A percentile compares a stretch with the other conserved stretches of the same genome.
These are phyloP conservation scores for Epirrhoe tristata DNA, from an alignment of 2,888 invertebrate genomes.

Conservation along the genomic window DNA sequence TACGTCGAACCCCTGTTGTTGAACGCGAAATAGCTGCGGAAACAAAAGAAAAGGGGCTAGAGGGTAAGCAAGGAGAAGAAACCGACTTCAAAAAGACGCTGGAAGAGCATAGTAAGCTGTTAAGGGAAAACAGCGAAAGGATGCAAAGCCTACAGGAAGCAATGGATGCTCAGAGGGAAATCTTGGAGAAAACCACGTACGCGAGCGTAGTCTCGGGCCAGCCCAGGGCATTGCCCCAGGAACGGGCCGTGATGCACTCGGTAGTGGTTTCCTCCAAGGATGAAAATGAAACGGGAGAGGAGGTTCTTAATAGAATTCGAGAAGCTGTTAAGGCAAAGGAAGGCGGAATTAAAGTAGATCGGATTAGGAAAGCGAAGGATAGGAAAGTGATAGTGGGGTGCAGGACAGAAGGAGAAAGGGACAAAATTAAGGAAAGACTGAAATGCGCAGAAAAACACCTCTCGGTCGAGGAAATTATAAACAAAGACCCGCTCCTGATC, in stretches of 20 bases:
- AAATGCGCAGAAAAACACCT: too few species aligned
- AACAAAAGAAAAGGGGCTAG: background rate
- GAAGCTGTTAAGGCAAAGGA: background rate
- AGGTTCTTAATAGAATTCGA: too few species aligned
- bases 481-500: too few species aligned
- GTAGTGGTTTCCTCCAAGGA: too few species aligned
- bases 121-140: background rate
- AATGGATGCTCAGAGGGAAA: background rate
- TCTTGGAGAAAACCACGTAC: background rate
- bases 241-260: constrained; percentile 15
- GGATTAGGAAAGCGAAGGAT: background rate
- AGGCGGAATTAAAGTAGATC: background rate
- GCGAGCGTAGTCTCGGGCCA: background rate
- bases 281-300: too few species aligned
- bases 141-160: background rate
- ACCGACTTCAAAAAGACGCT: background rate
- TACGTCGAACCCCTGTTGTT: background rate
- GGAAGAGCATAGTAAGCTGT: background rate
- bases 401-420: background rate
- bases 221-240: background rate
- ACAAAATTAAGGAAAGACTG: too few species aligned
- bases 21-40: too few species aligned
- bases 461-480: too few species aligned
- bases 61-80: background rate
- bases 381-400: constrained; percentile 18